Evolutionary conservation across 1,140 invertebrate genomes (phyloP), one percentile per base, ranked within the genome.

Genomic region (Ceratosolen fusciceps): DNA sequence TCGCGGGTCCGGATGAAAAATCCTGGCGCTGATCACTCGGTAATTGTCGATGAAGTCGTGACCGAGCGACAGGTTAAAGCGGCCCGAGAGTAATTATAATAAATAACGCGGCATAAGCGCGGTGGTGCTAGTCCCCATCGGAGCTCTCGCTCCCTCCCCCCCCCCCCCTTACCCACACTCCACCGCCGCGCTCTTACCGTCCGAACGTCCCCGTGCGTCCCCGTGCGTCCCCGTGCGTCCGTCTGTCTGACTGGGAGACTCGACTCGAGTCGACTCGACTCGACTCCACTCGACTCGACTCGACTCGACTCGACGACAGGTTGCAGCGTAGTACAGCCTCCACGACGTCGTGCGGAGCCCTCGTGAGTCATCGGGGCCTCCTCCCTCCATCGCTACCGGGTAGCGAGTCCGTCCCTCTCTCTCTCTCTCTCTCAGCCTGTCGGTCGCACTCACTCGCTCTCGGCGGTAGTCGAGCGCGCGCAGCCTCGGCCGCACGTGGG

Each of bases 401-500:
- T 52, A 52, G 49, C 49, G 49, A 21, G 39, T 43, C 39, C 39
- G 39, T 43, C 39, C 5, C 5, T 43, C 39, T 43, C 39, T 43
- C 12, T 5, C n/a, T n/a, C n/a, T n/a, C n/a, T n/a, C n/a, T n/a
- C n/a, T n/a, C n/a, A n/a, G n/a, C n/a, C 49, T 16, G 49, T 52
- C 49, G 10, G 16, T 21, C 39, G 26, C 73, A 21, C n/a, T 72
- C 47, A 7, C 19, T 8, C 14, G 2, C 26, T 2, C n/a, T 1
- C 19, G n/a, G 56, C 21, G 24, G 1, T 7, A 26, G 56, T 4
- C 2, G 21, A 0, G 24, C 49, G 37, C 54, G 67, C 67, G 31
- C 67, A 14, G 19, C 49, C 49, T 52, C 19, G 16, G 47, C 67
- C 52, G 54, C 67, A 62, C 56, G 76, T 71, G 68, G 52, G 74